A percentile compares a stretch with the other conserved stretches of the same genome.
These are phyloP conservation scores for Epinephelus cyanopodus DNA, from an alignment of 2,113 vertebrate genomes.

Conservation along the genomic window DNA sequence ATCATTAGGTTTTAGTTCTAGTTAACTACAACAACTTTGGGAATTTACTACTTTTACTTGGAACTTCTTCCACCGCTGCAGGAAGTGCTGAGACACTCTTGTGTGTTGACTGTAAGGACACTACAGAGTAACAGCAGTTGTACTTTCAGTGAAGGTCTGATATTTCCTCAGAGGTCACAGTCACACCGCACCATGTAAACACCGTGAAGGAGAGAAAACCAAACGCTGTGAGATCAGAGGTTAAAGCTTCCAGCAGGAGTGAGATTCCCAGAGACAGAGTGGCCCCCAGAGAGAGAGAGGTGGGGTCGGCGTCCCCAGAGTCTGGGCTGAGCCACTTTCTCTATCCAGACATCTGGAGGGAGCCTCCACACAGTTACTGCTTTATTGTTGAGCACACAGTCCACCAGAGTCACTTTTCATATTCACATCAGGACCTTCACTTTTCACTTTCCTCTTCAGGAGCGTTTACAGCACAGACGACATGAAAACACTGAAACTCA, in stretches of 20 bases:
- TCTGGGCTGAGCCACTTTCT: constrained; percentile 58
- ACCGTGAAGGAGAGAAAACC: background rate
- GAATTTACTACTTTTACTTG: too few species aligned
- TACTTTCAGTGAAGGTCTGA: too few species aligned
- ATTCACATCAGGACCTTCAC: background rate
- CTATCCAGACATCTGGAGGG: constrained; percentile 57
- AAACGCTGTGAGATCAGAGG: constrained; percentile 39
- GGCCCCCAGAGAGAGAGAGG: constrained; percentile 29
- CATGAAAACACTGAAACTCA: background rate
- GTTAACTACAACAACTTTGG: too few species aligned
- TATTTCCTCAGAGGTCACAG: constrained; percentile 15
- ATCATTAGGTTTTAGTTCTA: too few species aligned
- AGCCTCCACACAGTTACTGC: background rate
- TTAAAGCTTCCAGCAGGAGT: constrained; percentile 47
- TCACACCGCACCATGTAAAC: background rate
- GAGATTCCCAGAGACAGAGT: constrained; percentile 59
- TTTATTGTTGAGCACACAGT: background rate
- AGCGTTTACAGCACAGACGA: background rate
- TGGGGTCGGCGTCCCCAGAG: constrained; percentile 60
- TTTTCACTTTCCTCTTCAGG: background rate
- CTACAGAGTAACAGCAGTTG: too few species aligned
- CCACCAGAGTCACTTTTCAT: background rate
- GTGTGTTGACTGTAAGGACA: too few species aligned
- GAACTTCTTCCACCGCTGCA: too few species aligned
- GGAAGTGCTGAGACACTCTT: too few species aligned